Percentiles rank a stretch among this genome's conserved stretches.
These are phyloP conservation scores for Odontothrips loti DNA, from an alignment of 2,888 invertebrate species.

Conservation along the genomic window DNA sequence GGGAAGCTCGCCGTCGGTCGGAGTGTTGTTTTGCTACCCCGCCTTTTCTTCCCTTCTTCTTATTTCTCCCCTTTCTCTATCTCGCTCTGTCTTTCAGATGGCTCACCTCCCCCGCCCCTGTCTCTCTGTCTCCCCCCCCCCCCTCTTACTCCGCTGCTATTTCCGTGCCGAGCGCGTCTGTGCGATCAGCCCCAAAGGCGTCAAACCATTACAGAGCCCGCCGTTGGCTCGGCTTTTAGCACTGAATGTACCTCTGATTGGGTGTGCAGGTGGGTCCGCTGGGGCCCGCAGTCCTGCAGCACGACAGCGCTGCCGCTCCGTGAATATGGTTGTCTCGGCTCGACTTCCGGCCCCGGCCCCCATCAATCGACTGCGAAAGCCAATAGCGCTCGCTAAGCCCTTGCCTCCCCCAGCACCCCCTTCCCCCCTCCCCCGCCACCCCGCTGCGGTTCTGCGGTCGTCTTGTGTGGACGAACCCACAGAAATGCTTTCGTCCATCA, in stretches of 20 bases:
- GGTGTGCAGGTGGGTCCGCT: not conserved
- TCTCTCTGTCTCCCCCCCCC: not conserved
- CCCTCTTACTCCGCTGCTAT: not conserved
- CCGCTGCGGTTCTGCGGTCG: not conserved
- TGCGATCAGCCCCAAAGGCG: not conserved
- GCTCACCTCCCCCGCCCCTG: not conserved
- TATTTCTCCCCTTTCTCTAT: not conserved
- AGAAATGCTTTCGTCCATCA: too few species aligned
- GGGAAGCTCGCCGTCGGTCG: not conserved
- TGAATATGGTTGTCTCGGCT: not conserved
- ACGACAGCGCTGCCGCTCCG: not conserved
- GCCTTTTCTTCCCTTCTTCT: not conserved
- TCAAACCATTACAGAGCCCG: not conserved
- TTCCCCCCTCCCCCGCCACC: not conserved
- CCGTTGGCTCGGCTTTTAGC: not conserved
- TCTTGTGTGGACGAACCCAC: too few species aligned
- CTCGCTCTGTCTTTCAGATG: too few species aligned
- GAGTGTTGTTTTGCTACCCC: not conserved
- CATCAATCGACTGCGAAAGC: conserved; percentile 11
- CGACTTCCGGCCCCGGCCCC: not conserved
- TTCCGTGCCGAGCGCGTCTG: not conserved
- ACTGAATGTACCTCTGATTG: not conserved
- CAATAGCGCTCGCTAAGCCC: conserved; percentile 1
- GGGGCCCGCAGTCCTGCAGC: not conserved
- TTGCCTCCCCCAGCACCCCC: not conserved